These are phyloP conservation scores for Delia radicum DNA, from an alignment of 1,140 invertebrate species.

Conservation along the genomic window DNA sequence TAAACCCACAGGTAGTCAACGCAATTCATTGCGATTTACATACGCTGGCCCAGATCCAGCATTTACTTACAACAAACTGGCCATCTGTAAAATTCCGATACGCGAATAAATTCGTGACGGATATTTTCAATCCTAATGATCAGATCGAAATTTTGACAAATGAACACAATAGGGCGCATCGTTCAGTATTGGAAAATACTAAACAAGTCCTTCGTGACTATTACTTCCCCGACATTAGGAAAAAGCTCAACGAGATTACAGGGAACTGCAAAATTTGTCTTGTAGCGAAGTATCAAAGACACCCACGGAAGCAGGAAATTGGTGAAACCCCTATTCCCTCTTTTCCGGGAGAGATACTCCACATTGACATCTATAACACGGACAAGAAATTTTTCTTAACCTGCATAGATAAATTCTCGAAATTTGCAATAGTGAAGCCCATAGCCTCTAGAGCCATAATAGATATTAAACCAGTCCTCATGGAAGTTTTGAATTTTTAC, in stretches of 20 bases:
- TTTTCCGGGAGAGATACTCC: slow-evolving; percentile 8
- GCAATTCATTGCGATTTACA: slow-evolving; percentile 26
- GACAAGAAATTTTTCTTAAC: slow-evolving; percentile 19
- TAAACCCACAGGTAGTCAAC: slow-evolving; percentile 24
- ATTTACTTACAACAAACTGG: slow-evolving; percentile 7
- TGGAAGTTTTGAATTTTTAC: slow-evolving; percentile 31
- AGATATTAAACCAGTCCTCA: slow-evolving; percentile 17
- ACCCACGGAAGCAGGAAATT: neutral
- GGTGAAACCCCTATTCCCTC: slow-evolving; percentile 2
- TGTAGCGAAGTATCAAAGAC: slow-evolving; percentile 11
- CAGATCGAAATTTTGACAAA: slow-evolving; percentile 7
- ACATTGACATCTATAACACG: slow-evolving; percentile 24
- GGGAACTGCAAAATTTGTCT: slow-evolving; percentile 28
- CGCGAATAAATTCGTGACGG: slow-evolving; percentile 17
- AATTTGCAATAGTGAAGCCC: slow-evolving; percentile 16
- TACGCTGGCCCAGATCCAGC: slow-evolving; percentile 12
- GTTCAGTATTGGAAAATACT: slow-evolving; percentile 27
- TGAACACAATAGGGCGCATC: slow-evolving; percentile 27
- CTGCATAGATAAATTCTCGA: slow-evolving; percentile 26
- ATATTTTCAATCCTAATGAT: slow-evolving; percentile 4
- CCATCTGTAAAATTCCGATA: slow-evolving; percentile 12
- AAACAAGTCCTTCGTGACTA: slow-evolving; percentile 28
- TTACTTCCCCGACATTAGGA: slow-evolving; percentile 31
- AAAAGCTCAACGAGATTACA: slow-evolving; percentile 16
- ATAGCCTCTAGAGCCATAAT: slow-evolving; percentile 7